phyloP scores from a whole-genome alignment of 2,113 vertebrate genomes.

The Sterna hirundo region DNA sequence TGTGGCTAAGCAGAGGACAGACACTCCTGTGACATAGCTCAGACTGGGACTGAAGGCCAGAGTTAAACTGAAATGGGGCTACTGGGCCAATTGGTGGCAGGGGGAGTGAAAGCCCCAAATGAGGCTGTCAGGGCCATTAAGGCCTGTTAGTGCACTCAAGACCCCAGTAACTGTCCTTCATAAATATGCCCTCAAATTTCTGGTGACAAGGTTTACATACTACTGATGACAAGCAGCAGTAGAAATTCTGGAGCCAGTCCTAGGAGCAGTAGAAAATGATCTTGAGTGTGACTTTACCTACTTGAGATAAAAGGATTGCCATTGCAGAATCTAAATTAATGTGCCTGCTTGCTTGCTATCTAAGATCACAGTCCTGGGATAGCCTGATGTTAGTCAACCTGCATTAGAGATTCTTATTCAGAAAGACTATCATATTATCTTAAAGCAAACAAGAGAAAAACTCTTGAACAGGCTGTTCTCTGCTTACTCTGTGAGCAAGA shows the following conservation, averaged over 20 bases:
- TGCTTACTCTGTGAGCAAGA: background rate
- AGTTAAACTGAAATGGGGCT: background rate
- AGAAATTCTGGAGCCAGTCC: background rate
- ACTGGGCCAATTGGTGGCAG: background rate
- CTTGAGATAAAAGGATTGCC: background rate
- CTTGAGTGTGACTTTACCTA: background rate
- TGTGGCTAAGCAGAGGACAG: background rate
- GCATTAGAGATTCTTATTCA: background rate
- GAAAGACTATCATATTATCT: background rate
- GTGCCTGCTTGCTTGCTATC: background rate
- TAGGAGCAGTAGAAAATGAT: background rate
- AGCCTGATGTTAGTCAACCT: background rate
- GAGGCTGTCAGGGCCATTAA: background rate
- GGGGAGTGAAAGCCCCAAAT: background rate
- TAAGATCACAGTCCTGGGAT: background rate
- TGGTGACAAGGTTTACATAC: background rate
- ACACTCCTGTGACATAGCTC: background rate
- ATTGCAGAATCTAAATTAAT: background rate
- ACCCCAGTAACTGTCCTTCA: background rate
- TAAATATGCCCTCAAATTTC: background rate
- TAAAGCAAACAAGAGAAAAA: background rate
- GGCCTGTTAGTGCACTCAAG: background rate
- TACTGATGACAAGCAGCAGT: background rate
- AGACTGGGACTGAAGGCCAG: background rate
- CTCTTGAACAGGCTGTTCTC: background rate